These are phyloP conservation scores for Tachysurus vachellii DNA, from an alignment of 2,113 vertebrate genomes.

Conservation along the genomic window DNA sequence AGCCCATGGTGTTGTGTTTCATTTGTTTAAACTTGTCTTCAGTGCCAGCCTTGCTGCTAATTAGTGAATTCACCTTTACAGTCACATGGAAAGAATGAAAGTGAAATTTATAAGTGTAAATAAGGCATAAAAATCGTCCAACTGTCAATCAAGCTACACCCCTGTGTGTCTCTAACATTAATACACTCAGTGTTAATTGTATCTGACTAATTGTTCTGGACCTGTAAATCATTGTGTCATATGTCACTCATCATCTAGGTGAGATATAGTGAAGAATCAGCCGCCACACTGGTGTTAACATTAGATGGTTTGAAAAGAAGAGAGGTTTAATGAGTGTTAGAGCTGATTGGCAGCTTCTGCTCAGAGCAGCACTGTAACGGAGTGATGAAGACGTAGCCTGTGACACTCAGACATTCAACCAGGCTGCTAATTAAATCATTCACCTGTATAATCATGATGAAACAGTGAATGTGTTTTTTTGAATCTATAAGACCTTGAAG, in stretches of 20 bases:
- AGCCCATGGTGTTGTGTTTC: not conserved
- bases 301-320: not conserved
- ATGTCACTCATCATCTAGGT: slow-evolving; percentile 2
- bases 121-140: not conserved
- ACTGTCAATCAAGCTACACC: slow-evolving; percentile 3
- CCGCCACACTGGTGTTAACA: not conserved
- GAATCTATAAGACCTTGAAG: not conserved
- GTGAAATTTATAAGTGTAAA: not conserved
- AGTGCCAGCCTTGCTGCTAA: not conserved
- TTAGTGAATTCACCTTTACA: slow-evolving; percentile 14
- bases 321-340: slow-evolving; percentile 15
- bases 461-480: not conserved
- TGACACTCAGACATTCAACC: not conserved
- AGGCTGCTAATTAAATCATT: not conserved
- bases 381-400: not conserved
- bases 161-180: not conserved
- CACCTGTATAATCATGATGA: not conserved
- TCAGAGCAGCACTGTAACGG: not conserved
- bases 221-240: not conserved
- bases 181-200: not conserved
- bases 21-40: not conserved
- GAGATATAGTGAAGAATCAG: not conserved
- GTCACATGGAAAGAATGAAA: not conserved
- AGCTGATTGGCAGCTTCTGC: slow-evolving; percentile 16
- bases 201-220: not conserved